Conservation (phyloP, 2,797 vertebrate genomes). For the Argya squamiceps region DNA sequence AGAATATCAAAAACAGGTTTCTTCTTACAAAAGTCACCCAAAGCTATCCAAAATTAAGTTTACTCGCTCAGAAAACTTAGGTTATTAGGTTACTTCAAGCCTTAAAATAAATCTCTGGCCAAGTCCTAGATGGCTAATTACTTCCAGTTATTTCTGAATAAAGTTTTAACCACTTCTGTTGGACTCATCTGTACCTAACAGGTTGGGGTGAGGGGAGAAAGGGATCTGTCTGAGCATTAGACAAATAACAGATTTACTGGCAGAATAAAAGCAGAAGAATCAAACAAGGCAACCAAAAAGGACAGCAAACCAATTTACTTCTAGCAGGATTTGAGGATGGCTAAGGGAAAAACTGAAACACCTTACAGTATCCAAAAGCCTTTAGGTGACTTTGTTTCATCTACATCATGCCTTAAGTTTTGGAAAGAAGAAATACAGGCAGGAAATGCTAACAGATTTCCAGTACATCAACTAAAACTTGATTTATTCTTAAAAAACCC, state of each 20-base stretch:
- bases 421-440: neutral
- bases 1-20: constrained; percentile 20
- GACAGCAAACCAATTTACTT: neutral
- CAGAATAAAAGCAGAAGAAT: neutral
- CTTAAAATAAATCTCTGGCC: constrained; percentile 60
- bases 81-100: constrained; percentile 27
- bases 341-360: neutral
- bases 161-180: constrained; percentile 37
- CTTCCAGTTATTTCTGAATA: constrained; percentile 57
- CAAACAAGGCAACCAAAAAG: neutral
- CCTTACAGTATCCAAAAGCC: neutral
- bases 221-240: neutral
- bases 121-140: constrained; percentile 9
- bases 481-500: neutral
- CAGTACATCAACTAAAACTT: neutral
- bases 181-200: constrained; percentile 34
- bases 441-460: neutral
- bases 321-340: neutral
- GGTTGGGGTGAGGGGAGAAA: neutral
- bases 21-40: constrained; percentile 36
- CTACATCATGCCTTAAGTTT: neutral
- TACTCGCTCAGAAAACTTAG: constrained; percentile 24
- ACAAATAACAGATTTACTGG: neutral
- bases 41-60: constrained; percentile 46
- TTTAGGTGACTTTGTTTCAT: neutral